Evolutionary conservation across 2,113 vertebrate species (phyloP).

Genomic region (Irena cyanogastra): DNA sequence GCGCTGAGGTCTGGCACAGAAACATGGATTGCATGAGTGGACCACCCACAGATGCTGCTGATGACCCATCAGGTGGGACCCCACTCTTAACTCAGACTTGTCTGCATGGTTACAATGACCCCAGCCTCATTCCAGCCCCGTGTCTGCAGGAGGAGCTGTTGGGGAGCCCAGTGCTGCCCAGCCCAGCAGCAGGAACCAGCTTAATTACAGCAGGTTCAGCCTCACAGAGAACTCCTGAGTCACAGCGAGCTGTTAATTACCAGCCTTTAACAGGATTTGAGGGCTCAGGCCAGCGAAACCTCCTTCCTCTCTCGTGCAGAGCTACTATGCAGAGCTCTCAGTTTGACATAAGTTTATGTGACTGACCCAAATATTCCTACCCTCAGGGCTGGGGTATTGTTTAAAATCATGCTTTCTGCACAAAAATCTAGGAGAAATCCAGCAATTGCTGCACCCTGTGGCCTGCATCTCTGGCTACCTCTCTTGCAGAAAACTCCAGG

Average conservation of each 20-base stretch:
- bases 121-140: background rate
- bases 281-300: background rate
- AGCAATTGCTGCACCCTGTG: background rate
- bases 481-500: background rate
- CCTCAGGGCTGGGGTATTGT: background rate
- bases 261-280: conserved; percentile 20
- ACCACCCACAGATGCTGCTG: fast-evolving
- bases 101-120: background rate
- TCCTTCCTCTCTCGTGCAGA: background rate
- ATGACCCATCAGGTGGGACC: background rate
- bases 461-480: background rate
- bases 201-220: conserved; percentile 9
- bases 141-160: background rate
- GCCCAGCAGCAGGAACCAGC: background rate
- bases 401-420: background rate
- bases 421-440: background rate
- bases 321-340: background rate
- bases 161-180: background rate
- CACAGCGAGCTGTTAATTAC: conserved; percentile 54
- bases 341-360: background rate
- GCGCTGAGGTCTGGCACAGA: background rate
- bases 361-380: conserved; percentile 21
- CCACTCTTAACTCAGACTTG: background rate
- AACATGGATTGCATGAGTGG: fast-evolving
- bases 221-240: conserved; percentile 25